Percentiles rank a stretch among this genome's conserved stretches.
phyloP scores from a whole-genome alignment of 2,888 invertebrate genomes.

The Patella pellucida region DNA sequence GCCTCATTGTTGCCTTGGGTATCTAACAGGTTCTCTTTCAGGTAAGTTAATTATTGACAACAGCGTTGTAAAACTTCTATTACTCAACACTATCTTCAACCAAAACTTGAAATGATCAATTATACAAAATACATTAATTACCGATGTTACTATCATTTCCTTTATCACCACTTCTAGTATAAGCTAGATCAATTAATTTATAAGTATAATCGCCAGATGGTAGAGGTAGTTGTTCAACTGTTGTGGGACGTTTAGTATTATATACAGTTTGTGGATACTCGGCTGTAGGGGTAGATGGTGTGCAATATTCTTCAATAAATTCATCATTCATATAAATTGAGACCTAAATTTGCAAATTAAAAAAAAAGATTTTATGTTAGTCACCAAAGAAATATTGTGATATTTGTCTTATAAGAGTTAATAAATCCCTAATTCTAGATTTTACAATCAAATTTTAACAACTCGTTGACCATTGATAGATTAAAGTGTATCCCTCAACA shows the following conservation, averaged over 20 bases:
- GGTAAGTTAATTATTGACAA: background rate
- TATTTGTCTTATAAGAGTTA: too few relatives aligned
- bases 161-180: constrained; percentile 74
- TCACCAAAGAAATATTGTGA: too few relatives aligned
- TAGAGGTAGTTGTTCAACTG: constrained; percentile 27
- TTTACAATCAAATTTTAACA: too few relatives aligned
- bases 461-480: too few relatives aligned
- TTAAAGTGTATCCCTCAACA: too few relatives aligned
- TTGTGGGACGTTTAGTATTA: constrained; percentile 21
- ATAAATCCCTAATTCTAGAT: too few relatives aligned
- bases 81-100: background rate
- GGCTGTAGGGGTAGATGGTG: constrained; percentile 44
- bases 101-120: background rate
- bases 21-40: too few relatives aligned
- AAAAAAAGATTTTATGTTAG: too few relatives aligned
- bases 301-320: constrained; percentile 46
- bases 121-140: constrained; percentile 36
- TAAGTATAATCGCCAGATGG: constrained; percentile 55
- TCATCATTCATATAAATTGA: constrained; percentile 61
- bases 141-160: constrained; percentile 73
- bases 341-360: too few relatives aligned
- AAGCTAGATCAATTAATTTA: constrained; percentile 71
- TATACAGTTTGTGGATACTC: constrained; percentile 44
- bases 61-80: background rate
- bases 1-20: too few relatives aligned